Evolutionary conservation across 1,140 invertebrate genomes (phyloP).

Genomic region (Subanguina moxae): DNA sequence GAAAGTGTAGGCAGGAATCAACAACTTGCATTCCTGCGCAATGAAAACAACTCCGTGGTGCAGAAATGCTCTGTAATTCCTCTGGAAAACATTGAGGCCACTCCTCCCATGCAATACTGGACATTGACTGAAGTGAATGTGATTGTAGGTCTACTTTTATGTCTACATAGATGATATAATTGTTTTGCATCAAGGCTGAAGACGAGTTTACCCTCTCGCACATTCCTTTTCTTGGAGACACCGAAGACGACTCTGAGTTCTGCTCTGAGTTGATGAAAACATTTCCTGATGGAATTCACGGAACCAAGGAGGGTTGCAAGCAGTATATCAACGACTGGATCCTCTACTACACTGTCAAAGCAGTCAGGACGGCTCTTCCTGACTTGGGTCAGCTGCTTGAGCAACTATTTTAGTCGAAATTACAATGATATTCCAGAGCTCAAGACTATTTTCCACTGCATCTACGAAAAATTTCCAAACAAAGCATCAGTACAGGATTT

Average conservation of each 20-base stretch:
- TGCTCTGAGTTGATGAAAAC: conserved; percentile 35
- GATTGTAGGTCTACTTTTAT: conserved; percentile 23
- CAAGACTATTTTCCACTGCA: conserved; percentile 23
- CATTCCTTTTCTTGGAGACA: conserved; percentile 46
- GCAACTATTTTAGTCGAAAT: neutral
- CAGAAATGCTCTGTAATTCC: conserved; percentile 28
- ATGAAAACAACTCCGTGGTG: conserved; percentile 16
- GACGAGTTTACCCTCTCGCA: conserved; percentile 48
- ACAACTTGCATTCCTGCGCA: conserved; percentile 13
- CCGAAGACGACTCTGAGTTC: conserved; percentile 36
- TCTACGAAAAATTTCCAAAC: conserved; percentile 43
- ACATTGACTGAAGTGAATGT: conserved; percentile 46
- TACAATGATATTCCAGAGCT: conserved; percentile 14
- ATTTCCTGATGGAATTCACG: conserved; percentile 49
- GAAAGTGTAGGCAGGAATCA: conserved; percentile 24
- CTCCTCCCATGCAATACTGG: conserved; percentile 46
- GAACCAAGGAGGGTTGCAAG: conserved; percentile 39
- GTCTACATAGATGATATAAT: neutral
- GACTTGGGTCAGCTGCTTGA: neutral
- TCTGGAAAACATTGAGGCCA: conserved; percentile 34
- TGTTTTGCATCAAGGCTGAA: conserved; percentile 40
- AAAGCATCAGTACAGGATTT: conserved; percentile 33
- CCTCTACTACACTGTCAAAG: conserved; percentile 37
- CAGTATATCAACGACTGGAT: conserved; percentile 48
- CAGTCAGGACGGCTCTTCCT: conserved; percentile 3